Evolutionary conservation across 2,797 vertebrate species (phyloP).

Genomic region (Pipistrellus pygmaeus): DNA sequence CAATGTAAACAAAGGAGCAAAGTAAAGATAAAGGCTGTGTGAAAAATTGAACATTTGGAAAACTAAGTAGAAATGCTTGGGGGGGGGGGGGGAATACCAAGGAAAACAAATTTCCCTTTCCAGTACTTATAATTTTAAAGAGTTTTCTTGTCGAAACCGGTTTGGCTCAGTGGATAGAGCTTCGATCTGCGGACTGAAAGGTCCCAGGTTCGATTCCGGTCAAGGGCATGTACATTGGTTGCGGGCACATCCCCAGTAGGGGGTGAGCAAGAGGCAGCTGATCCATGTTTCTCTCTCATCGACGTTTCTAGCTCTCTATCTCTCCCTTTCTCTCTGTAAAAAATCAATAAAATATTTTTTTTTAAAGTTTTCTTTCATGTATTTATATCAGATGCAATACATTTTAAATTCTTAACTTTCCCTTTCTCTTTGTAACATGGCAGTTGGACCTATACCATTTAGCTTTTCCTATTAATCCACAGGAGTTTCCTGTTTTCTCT

Average conservation of each 20-base stretch:
- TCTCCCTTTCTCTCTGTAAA: too few species aligned
- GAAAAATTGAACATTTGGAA: constrained; percentile 6
- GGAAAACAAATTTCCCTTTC: neutral
- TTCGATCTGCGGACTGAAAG: too few species aligned
- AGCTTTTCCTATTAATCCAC: neutral
- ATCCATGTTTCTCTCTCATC: too few species aligned
- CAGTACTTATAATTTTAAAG: neutral
- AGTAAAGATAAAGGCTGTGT: neutral
- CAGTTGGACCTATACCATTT: neutral
- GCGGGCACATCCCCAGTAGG: too few species aligned
- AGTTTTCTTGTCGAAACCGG: neutral
- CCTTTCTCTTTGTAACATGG: neutral
- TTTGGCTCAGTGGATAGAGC: too few species aligned
- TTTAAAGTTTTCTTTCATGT: neutral
- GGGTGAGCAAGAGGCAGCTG: too few species aligned
- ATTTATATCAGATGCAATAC: neutral
- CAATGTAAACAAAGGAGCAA: constrained; percentile 78
- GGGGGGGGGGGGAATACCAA: neutral
- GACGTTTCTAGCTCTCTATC: too few species aligned
- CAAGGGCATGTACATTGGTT: too few species aligned
- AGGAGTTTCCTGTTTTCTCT: neutral
- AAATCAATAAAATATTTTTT: too few species aligned
- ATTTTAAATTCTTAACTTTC: neutral
- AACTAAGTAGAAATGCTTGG: neutral
- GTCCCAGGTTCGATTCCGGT: too few species aligned